These are phyloP conservation scores for Proterorhinus semilunaris DNA, from an alignment of 2,113 vertebrate genomes.

Conservation along the genomic window DNA sequence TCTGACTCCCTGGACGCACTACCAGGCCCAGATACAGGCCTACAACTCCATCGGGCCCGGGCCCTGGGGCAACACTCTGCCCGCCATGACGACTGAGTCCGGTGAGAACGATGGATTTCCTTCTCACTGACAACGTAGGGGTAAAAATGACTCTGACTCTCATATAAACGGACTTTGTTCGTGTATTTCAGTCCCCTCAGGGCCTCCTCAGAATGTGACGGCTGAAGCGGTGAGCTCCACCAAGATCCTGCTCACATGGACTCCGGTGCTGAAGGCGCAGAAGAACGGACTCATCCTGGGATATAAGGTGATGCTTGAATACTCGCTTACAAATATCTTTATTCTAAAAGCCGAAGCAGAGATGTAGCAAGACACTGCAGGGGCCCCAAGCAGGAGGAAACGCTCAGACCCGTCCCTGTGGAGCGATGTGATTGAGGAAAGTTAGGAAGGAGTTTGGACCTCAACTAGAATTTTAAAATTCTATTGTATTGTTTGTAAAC, in stretches of 20 bases:
- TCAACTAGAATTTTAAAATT: too few species aligned
- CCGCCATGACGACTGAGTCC: constrained; percentile 84
- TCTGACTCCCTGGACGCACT: constrained; percentile 88
- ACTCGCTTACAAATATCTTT: too few species aligned
- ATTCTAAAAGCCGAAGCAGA: too few species aligned
- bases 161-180: constrained; percentile 30
- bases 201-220: constrained; percentile 86
- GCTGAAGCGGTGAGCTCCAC: constrained; percentile 91
- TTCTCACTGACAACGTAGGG: not conserved
- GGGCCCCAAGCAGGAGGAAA: too few species aligned
- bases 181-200: constrained; percentile 84
- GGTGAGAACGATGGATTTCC: constrained; percentile 70
- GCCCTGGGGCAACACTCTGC: constrained; percentile 84
- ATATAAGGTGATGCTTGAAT: constrained; percentile 82
- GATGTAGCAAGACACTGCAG: too few species aligned
- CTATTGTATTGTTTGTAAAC: too few species aligned
- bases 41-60: constrained; percentile 92
- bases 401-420: too few species aligned
- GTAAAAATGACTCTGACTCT: too few species aligned
- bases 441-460: too few species aligned
- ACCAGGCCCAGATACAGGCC: constrained; percentile 88
- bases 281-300: constrained; percentile 91
- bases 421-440: too few species aligned
- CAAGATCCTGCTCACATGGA: constrained; percentile 89
- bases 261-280: constrained; percentile 80